phyloP scores from a whole-genome alignment of 2,113 vertebrate genomes.

The Neodon shergylaensis region DNA sequence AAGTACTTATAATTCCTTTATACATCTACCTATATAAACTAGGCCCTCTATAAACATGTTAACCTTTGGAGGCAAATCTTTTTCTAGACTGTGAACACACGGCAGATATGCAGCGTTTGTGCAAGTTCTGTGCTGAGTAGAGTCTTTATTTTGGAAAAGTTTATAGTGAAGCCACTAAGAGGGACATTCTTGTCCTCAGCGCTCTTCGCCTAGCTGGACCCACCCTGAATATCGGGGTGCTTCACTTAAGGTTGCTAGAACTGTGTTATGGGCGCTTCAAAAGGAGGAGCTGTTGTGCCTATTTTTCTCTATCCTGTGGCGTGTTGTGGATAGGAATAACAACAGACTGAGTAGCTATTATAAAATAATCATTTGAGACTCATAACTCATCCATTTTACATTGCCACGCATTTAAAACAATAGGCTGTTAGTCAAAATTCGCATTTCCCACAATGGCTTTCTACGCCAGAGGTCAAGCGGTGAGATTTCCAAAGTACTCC shows the following conservation, averaged over 20 bases:
- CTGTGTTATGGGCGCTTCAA: background rate
- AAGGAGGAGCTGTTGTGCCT: constrained; percentile 37
- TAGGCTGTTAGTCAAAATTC: constrained; percentile 29
- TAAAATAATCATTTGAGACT: constrained; percentile 65
- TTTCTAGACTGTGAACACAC: background rate
- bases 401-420: constrained; percentile 59
- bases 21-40: background rate
- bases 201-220: constrained; percentile 32
- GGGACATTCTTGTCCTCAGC: background rate
- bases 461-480: background rate
- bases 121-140: constrained; percentile 8
- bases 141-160: constrained; percentile 63
- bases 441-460: constrained; percentile 40
- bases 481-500: constrained; percentile 33
- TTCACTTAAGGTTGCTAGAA: background rate
- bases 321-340: constrained; percentile 22
- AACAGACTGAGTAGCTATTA: background rate
- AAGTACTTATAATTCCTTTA: constrained; percentile 26
- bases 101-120: background rate
- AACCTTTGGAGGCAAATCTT: background rate
- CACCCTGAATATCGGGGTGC: background rate
- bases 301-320: constrained; percentile 16
- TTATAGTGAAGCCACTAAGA: constrained; percentile 64
- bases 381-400: constrained; percentile 64
- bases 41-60: constrained; percentile 1